Evolutionary conservation across 2,888 invertebrate species (phyloP).

Genomic region (Acrocera orbiculus): DNA sequence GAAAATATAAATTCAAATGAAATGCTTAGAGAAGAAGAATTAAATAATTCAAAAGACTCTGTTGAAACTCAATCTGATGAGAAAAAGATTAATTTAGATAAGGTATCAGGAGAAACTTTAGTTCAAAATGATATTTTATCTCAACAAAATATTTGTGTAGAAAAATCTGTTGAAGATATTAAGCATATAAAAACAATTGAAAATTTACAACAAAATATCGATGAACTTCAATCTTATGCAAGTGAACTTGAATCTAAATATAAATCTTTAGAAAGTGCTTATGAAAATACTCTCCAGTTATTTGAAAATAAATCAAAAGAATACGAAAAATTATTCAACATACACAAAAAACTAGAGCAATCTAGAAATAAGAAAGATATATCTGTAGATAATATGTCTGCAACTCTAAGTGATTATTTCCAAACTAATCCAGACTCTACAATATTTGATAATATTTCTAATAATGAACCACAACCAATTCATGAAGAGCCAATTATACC

Average conservation of each 20-base stretch:
- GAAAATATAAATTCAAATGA: too few relatives aligned
- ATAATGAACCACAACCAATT: too few relatives aligned
- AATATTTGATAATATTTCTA: conserved; percentile 13
- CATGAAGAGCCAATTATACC: conserved; percentile 33
- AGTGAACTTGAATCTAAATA: conserved; percentile 28
- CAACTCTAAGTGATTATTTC: conserved; percentile 19
- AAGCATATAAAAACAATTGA: conserved; percentile 28
- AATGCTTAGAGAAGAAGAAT: too few relatives aligned
- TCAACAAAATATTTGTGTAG: too few relatives aligned
- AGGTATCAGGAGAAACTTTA: too few relatives aligned
- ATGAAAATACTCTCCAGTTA: conserved; percentile 14
- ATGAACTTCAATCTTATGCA: conserved; percentile 28
- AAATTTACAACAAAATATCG: conserved; percentile 26
- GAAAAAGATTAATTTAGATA: too few relatives aligned
- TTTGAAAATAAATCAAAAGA: conserved; percentile 13
- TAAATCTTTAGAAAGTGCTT: conserved; percentile 16
- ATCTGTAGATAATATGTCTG: too few relatives aligned
- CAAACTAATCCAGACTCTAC: conserved; percentile 9
- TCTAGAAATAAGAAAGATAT: conserved; percentile 8
- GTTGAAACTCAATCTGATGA: too few relatives aligned
- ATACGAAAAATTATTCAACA: conserved; percentile 15
- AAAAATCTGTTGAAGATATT: conserved; percentile 3
- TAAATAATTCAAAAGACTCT: too few relatives aligned
- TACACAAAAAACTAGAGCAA: conserved; percentile 17
- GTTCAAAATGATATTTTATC: too few relatives aligned